Evolutionary conservation across 2,888 invertebrate species (phyloP), one percentile per base, ranked within the genome.

Genomic region (Ectobius pallidus): DNA sequence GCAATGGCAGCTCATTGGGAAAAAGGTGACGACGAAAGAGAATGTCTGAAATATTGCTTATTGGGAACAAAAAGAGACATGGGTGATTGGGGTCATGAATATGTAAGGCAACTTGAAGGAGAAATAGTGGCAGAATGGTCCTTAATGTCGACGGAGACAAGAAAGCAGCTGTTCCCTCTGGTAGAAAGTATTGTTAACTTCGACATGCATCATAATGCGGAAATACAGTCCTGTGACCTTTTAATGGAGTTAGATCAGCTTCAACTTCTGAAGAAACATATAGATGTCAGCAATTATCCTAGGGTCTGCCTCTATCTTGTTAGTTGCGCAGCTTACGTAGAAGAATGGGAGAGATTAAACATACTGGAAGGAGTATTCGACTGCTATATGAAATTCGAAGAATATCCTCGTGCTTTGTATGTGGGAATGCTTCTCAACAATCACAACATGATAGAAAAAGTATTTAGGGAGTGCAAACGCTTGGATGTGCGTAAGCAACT

Each of bases 21-120:
- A 6, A 55, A 27, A 27, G 44, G 65, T 18, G 67, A 27, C 30
- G 22, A 52, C 32, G 85, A 71, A 87, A 89, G 91, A 77, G 99
- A 99, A 82, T 98, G 98, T 81, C 86, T 99, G 9, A 94, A 94
- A 79, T 99, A 93, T 82, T 92, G 97, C 77, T 86, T 99, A 27
- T 79, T 91, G 75, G 95, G 97, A 39, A 90, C 91, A 30, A 87
- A 90, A 84, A 91, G 91, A 76, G 92, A 93, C 81, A 94, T 99
- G 76, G 97, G 97, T 6, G 95, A 97, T 80, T 99, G 99, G 99
- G 99, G 99, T 0, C 99, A 99, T 85, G 99, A 99, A 85, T 99
- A 99, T 86, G 96, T 99, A 70, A 90, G 91, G 91, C 91, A 99
- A 85, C 85, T 94, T 73, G 93, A 72, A 42, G 65, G 65, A 62